Evolutionary conservation across 2,113 vertebrate genomes (phyloP), one percentile per base, ranked within the genome.

Genomic region (Nannospalax galili): DNA sequence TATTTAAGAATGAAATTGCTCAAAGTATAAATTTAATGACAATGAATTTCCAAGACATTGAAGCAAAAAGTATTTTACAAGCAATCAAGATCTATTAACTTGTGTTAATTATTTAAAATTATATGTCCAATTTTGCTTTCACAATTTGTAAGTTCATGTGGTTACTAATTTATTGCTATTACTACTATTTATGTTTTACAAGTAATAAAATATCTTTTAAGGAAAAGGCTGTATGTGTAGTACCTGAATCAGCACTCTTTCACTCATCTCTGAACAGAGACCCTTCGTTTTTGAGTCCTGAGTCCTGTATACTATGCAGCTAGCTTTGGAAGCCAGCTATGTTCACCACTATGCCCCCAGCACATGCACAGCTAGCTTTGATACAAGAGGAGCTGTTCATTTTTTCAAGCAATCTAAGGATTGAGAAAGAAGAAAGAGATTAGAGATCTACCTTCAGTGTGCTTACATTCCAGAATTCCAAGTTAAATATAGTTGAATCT

Each of bases 21-120:
- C 22, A 84, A 90, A 80, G 28, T 84, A 56, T 48, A 90, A 79
- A 64, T 88, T 90, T 79, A 42, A 86, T 79, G 72, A 62, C 42
- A 73, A 67, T 81, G 80, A 90, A 77, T 81, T 93, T 87, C 15
- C 6, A 79, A 52, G 62, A 79, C 84, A 84, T 16, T 64, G 19
- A 94, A 14, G 58, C 81, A 79, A 70, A 78, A 48, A 89, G 42
- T n/a, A 95, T 32, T 35, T 77, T 73, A 4, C 14, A 24, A 87
- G 20, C 1, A 65, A 77, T 84, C 24, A 93, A 74, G 58, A 72
- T 81, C 84, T 11, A 32, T 56, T 42, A 85, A 75, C 67, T 42
- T 87, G 40, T 92, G 77, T 40, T n/a, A 17, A 78, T 73, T 77
- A n/a, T 72, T 30, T 56, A 84, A 84, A 79, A 70, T n/a, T 37